phyloP scores from a whole-genome alignment of 2,888 invertebrate genomes.

The Hyalella azteca region DNA sequence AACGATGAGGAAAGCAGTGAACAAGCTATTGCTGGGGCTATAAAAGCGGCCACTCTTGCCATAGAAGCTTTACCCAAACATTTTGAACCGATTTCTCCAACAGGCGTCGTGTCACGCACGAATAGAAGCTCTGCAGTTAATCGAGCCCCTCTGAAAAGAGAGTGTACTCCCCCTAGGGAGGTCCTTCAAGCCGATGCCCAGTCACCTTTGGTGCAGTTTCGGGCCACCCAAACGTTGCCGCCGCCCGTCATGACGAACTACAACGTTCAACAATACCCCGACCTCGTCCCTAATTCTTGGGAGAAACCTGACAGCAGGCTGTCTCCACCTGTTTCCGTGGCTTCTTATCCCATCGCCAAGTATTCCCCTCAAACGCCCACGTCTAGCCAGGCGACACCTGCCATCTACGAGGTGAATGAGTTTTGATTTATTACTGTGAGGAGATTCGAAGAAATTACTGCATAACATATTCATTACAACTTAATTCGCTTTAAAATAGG shows the following conservation, averaged over 20 bases:
- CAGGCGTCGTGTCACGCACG: not conserved
- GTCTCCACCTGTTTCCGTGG: not conserved
- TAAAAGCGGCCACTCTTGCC: not conserved
- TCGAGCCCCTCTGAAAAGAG: not conserved
- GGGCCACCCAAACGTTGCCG: not conserved
- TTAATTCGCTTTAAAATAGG: too few relatives aligned
- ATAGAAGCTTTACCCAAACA: not conserved
- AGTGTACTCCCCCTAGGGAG: not conserved
- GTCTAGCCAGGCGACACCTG: not conserved
- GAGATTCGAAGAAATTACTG: too few relatives aligned
- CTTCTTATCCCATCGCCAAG: not conserved
- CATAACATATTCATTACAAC: too few relatives aligned
- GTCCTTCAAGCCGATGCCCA: not conserved
- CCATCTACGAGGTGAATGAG: constrained; percentile 12
- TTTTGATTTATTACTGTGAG: too few relatives aligned
- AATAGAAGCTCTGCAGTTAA: not conserved
- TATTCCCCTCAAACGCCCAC: not conserved
- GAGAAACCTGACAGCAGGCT: not conserved
- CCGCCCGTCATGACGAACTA: not conserved
- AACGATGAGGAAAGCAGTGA: not conserved
- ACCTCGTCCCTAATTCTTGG: not conserved
- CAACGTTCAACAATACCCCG: not conserved
- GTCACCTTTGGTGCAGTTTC: not conserved
- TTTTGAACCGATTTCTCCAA: not conserved
- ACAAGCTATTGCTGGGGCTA: not conserved